Evolutionary conservation across 64 coral and sea anemone genomes (phyloP).

Genomic region (Dendrophyllia cribrosa): DNA sequence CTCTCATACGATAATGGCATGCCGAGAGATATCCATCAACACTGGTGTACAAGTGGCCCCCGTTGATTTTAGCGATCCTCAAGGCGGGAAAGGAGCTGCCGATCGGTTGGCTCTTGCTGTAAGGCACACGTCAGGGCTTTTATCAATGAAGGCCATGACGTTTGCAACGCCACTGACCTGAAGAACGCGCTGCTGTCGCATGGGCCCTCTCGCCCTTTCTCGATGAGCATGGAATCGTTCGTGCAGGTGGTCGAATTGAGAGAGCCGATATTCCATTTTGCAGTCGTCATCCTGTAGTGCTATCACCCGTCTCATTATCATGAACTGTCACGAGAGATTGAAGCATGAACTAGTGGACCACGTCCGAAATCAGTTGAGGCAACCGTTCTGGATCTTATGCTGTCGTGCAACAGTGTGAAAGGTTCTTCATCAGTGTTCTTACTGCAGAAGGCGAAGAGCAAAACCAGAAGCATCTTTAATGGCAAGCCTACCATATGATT

Average conservation of each 20-base stretch:
- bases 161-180: no score
- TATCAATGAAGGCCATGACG: no score
- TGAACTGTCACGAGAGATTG: slow-evolving; percentile 20
- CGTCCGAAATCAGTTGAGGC: slow-evolving; percentile 23
- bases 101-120: not conserved
- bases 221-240: slow-evolving; percentile 29
- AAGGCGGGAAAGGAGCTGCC: no score
- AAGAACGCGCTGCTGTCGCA: no score
- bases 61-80: no score
- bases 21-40: no score
- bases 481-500: not conserved
- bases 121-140: no score
- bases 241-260: slow-evolving; percentile 33
- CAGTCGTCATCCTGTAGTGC: not conserved
- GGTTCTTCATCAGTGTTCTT: slow-evolving; percentile 31
- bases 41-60: no score
- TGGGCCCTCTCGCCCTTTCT: not conserved
- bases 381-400: slow-evolving; percentile 4
- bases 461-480: slow-evolving; percentile 9
- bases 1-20: no score
- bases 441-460: slow-evolving; percentile 5
- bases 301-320: slow-evolving; percentile 14
- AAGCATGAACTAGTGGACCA: slow-evolving; percentile 30
- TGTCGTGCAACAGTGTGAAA: slow-evolving; percentile 8
- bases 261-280: slow-evolving; percentile 21